phyloP scores from a whole-genome alignment of 2,888 invertebrate species.

The Latrodectus hesperus region DNA sequence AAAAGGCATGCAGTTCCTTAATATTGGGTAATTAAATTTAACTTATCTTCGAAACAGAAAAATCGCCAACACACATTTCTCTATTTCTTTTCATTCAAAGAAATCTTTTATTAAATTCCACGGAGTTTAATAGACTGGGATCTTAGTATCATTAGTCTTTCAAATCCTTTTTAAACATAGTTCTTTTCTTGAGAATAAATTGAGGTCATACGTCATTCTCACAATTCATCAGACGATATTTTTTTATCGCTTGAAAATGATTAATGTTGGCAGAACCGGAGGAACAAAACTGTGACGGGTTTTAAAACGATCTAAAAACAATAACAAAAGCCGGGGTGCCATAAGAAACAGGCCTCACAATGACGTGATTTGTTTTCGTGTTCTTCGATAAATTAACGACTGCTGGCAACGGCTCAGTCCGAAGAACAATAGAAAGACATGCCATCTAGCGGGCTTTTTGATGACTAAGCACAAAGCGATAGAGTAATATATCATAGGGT shows the following conservation, averaged over 20 bases:
- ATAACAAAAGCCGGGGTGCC: slow-evolving; percentile 56
- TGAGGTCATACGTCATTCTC: slow-evolving; percentile 60
- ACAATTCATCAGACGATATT: slow-evolving; percentile 61
- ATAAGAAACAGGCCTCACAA: slow-evolving; percentile 59
- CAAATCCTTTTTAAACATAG: slow-evolving; percentile 59
- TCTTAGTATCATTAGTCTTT: slow-evolving; percentile 45
- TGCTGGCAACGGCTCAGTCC: slow-evolving; percentile 56
- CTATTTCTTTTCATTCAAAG: slow-evolving; percentile 13
- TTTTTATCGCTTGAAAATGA: slow-evolving; percentile 60
- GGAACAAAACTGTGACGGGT: slow-evolving; percentile 63
- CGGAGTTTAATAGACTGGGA: slow-evolving; percentile 30
- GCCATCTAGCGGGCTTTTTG: slow-evolving; percentile 64
- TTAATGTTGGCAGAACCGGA: slow-evolving; percentile 50
- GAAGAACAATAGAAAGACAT: slow-evolving; percentile 54
- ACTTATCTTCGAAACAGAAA: background rate
- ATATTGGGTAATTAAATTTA: no score
- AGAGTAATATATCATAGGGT: slow-evolving; percentile 60
- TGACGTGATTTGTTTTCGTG: slow-evolving; percentile 63
- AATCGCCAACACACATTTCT: background rate
- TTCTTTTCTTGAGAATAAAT: slow-evolving; percentile 56
- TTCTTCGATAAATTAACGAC: slow-evolving; percentile 67
- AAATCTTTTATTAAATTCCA: slow-evolving; percentile 41
- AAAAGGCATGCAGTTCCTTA: no score
- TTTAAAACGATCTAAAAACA: slow-evolving; percentile 62
- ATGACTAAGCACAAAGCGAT: slow-evolving; percentile 55